A percentile compares a stretch with the other conserved stretches of the same genome.
Conservation (phyloP, 2,888 invertebrate genomes). For the Ennomos erosarius region DNA sequence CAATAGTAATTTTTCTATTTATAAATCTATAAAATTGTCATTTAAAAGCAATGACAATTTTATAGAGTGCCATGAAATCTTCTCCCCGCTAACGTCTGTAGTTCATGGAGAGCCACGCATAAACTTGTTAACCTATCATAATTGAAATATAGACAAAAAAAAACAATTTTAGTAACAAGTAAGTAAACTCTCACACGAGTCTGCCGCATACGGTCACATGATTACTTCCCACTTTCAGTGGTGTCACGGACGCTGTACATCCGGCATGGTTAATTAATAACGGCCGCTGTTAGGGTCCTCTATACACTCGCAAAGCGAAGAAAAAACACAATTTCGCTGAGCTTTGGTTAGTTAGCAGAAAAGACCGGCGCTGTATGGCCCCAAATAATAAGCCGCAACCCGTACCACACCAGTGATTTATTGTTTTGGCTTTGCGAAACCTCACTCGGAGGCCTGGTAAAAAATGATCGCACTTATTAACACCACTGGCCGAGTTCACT, state of each 20-base stretch:
- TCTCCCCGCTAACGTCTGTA: too few relatives aligned
- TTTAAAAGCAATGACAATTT: too few relatives aligned
- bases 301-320: slow-evolving; percentile 53
- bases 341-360: slow-evolving; percentile 73
- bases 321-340: slow-evolving; percentile 70
- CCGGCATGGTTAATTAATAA: slow-evolving; percentile 74
- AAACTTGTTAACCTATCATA: too few relatives aligned
- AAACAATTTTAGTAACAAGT: too few relatives aligned
- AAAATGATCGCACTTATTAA: slow-evolving; percentile 83
- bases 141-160: too few relatives aligned
- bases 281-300: slow-evolving; percentile 51
- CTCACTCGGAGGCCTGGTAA: slow-evolving; percentile 78
- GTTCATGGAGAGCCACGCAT: too few relatives aligned
- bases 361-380: slow-evolving; percentile 66
- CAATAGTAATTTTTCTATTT: too few relatives aligned
- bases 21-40: too few relatives aligned
- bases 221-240: slow-evolving; percentile 63
- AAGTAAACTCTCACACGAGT: slow-evolving; percentile 39
- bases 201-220: slow-evolving; percentile 45
- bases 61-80: too few relatives aligned
- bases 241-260: slow-evolving; percentile 59
- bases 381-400: slow-evolving; percentile 79
- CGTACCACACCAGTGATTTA: slow-evolving; percentile 74
- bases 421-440: slow-evolving; percentile 80
- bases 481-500: slow-evolving; percentile 65